A percentile compares a stretch with the other conserved stretches of the same genome.
Evolutionary conservation across 2,113 vertebrate genomes (phyloP).

Genomic region (Dicentrarchus labrax): DNA sequence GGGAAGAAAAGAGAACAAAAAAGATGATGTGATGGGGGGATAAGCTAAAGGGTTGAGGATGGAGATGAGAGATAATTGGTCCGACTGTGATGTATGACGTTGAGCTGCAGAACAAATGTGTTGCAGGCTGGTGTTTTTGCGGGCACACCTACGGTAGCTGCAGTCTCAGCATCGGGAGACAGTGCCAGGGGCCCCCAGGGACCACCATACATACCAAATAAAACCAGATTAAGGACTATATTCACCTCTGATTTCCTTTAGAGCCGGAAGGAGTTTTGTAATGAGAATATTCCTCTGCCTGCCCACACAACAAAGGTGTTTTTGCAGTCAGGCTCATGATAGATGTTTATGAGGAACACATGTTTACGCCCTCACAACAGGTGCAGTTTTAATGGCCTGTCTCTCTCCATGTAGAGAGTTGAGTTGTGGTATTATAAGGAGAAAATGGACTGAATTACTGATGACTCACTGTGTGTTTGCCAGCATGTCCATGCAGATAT

Average conservation of each 20-base stretch:
- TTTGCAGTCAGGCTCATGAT: constrained; percentile 37
- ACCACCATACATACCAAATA: constrained; percentile 23
- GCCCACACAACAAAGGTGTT: constrained; percentile 33
- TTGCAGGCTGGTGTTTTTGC: constrained; percentile 25
- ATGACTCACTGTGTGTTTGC: constrained; percentile 42
- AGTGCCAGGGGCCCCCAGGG: constrained; percentile 7
- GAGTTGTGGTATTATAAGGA: constrained; percentile 22
- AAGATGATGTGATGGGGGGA: not conserved
- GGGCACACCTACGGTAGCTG: constrained; percentile 3
- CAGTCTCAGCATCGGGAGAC: constrained; percentile 23
- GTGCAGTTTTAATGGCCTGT: constrained; percentile 70
- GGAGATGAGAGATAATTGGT: constrained; percentile 12
- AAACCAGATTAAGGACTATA: constrained; percentile 44
- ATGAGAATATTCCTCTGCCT: constrained; percentile 35
- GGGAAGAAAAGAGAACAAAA: not conserved
- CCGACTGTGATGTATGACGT: constrained; percentile 59
- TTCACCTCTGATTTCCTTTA: constrained; percentile 38
- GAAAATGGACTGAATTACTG: constrained; percentile 51
- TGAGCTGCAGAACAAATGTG: constrained; percentile 49
- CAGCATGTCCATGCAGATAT: constrained; percentile 13
- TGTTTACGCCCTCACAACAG: constrained; percentile 71
- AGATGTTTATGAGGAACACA: constrained; percentile 55
- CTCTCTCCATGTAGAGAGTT: constrained; percentile 45
- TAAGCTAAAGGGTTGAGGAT: constrained; percentile 17
- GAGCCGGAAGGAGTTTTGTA: constrained; percentile 8